These are phyloP conservation scores for Protomyctophum bolini DNA, from an alignment of 2,113 vertebrate genomes.

Conservation along the genomic window DNA sequence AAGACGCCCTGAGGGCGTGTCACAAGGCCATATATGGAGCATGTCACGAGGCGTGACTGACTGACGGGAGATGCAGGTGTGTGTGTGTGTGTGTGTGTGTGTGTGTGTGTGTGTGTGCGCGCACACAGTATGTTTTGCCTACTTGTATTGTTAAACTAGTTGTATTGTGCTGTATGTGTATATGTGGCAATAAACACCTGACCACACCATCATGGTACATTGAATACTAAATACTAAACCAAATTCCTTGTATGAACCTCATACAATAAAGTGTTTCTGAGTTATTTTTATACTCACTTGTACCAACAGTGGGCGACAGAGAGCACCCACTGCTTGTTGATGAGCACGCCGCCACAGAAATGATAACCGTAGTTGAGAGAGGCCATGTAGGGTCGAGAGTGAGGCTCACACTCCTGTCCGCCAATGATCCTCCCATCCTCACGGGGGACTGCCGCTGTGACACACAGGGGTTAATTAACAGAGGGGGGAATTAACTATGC, in stretches of 20 bases:
- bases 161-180: no score
- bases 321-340: conserved; percentile 72
- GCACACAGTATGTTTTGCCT: no score
- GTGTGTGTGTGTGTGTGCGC: no score
- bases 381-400: conserved; percentile 73
- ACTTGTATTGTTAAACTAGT: no score
- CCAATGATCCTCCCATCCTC: conserved; percentile 71
- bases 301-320: conserved; percentile 80
- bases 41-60: no score
- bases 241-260: no score
- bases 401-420: conserved; percentile 57
- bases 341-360: conserved; percentile 77
- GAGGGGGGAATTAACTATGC: not conserved
- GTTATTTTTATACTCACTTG: conserved; percentile 59
- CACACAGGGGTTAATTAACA: conserved; percentile 9
- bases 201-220: no score
- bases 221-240: no score
- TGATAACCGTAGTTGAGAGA: conserved; percentile 78
- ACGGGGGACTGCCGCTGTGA: conserved; percentile 62
- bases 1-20: not conserved
- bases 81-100: no score
- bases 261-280: no score
- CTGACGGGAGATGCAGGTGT: not conserved
- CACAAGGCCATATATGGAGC: no score
- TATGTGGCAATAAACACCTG: no score